phyloP scores from a whole-genome alignment of 2,113 vertebrate genomes.

The Paradoxurus hermaphroditus region DNA sequence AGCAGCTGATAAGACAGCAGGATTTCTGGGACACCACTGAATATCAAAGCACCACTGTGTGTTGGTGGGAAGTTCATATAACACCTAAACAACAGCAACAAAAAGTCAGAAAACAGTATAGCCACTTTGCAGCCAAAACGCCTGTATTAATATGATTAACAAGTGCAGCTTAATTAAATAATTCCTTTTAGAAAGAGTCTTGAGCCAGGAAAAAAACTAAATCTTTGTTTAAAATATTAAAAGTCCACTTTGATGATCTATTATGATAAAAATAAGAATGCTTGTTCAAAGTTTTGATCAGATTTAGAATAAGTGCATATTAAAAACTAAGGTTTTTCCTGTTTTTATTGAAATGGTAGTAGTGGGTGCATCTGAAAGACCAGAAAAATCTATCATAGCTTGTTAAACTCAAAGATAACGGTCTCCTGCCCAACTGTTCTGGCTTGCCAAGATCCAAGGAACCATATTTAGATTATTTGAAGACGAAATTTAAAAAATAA shows the following conservation, averaged over 20 bases:
- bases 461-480: neutral
- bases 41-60: constrained; percentile 99
- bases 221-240: neutral
- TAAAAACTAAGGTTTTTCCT: neutral
- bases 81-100: constrained; percentile 83
- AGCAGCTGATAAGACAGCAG: constrained; percentile 93
- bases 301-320: neutral
- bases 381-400: neutral
- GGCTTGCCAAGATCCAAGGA: neutral
- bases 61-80: constrained; percentile 94
- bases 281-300: neutral
- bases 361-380: neutral
- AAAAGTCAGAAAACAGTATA: neutral
- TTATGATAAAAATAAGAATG: neutral
- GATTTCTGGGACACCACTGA: constrained; percentile 98
- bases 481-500: constrained; percentile 3
- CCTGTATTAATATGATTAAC: neutral
- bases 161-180: neutral
- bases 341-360: neutral
- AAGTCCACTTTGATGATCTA: neutral
- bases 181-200: neutral
- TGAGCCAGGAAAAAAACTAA: neutral
- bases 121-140: neutral
- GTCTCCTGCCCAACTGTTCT: neutral
- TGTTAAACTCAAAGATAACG: neutral